Evolutionary conservation across 2,797 vertebrate species (phyloP).

Genomic region (Tarsius wallacei): DNA sequence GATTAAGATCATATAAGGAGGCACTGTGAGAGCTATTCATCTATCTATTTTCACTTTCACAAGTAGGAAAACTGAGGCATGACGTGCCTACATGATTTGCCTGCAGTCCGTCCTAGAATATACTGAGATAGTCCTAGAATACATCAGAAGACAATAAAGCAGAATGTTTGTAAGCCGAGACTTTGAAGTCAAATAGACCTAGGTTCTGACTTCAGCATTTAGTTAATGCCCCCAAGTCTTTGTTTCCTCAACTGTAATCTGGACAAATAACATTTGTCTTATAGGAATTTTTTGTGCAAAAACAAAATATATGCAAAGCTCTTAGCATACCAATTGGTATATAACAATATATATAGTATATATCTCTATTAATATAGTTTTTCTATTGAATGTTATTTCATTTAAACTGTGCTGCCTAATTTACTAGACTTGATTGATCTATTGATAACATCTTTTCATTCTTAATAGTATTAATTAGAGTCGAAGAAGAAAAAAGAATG

Average conservation of each 20-base stretch:
- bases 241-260: constrained; percentile 8
- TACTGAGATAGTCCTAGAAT: constrained; percentile 9
- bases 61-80: constrained; percentile 31
- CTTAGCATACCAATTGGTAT: constrained; percentile 18
- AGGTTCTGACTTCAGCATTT: constrained; percentile 4
- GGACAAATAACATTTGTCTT: constrained; percentile 24
- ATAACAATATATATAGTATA: background rate
- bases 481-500: constrained; percentile 78
- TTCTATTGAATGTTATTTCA: constrained; percentile 65
- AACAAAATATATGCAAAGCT: constrained; percentile 27
- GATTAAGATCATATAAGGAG: background rate
- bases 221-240: background rate
- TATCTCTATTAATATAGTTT: constrained; percentile 73
- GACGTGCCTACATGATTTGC: background rate
- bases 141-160: background rate
- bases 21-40: background rate
- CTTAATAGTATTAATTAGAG: constrained; percentile 86
- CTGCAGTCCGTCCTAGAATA: background rate
- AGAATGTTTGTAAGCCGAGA: background rate
- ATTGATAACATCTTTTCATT: constrained; percentile 83
- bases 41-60: background rate
- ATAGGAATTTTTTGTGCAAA: background rate
- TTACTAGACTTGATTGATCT: constrained; percentile 80
- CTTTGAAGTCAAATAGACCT: constrained; percentile 38
- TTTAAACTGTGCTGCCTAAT: constrained; percentile 76